These are phyloP conservation scores for Brachionus sp. DNA, from an alignment of 1,140 invertebrate species.

Conservation along the genomic window DNA sequence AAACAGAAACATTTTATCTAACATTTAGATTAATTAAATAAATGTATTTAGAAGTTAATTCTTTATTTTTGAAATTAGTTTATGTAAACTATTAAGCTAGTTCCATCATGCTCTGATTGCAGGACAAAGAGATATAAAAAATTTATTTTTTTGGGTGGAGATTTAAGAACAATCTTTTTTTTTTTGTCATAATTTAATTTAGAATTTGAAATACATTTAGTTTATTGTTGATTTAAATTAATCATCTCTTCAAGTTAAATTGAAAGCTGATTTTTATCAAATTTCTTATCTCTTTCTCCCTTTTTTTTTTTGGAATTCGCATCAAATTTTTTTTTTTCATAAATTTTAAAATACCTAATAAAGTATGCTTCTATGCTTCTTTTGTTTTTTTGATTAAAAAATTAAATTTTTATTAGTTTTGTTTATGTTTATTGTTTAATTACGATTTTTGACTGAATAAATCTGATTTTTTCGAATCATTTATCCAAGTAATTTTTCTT, in stretches of 20 bases:
- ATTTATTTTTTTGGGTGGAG: neutral
- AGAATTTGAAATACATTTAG: neutral
- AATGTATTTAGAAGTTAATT: neutral
- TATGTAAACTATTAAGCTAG: neutral
- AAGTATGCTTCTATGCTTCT: neutral
- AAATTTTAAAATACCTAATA: neutral
- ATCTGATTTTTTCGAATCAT: neutral
- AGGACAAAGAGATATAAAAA: neutral
- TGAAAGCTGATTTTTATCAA: neutral
- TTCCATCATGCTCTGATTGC: neutral
- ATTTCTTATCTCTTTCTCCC: neutral
- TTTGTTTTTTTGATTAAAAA: neutral
- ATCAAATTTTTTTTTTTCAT: neutral
- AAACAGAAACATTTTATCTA: neutral
- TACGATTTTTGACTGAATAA: neutral
- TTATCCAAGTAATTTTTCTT: neutral
- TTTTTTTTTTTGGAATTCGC: neutral
- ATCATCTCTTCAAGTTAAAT: neutral
- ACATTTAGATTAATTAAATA: neutral
- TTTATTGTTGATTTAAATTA: neutral
- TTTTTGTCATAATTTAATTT: too few relatives aligned
- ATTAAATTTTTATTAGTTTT: neutral
- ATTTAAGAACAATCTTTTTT: neutral
- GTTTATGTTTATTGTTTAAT: neutral
- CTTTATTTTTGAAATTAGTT: neutral